Base-by-base conservation (phyloP, 2,888 invertebrate genomes). In the Frankliniella intonsa region DNA sequence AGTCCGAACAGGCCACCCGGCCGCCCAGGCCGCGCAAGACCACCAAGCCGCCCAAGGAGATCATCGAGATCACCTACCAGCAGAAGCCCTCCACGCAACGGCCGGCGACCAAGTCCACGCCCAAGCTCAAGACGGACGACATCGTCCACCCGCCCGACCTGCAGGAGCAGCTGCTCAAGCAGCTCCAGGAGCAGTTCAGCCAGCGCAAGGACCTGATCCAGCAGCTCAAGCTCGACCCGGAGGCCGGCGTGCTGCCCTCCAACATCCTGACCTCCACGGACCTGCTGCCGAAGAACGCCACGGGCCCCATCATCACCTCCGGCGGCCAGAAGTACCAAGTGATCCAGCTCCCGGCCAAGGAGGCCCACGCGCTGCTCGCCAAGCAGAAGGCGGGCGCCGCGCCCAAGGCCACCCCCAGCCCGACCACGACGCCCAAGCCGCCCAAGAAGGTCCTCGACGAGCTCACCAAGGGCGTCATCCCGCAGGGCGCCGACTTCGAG, bases 401-500 rank as follows among this genome's bases (percentile, higher is more conserved):
- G 51, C 82, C 65, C 55, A 80, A 25, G 80, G 90, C 89, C 49
- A 88, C 90, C 81, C 87, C 88, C 11, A 87, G 89, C 1, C 85
- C 87, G 0, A 90, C 90, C 12, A 91, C 92, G 0, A 89, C 91
- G 86, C 87, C 90, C 51, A 90, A 90, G 84, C 94, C 94, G 83
- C 93, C 92, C 50, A 90, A 91, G 84, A 90, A 90, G 27, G 90
- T 94, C 3, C 90, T 95, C 12, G 94, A 95, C 81, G 94, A 95
- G 86, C 87, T 95, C 80, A 94, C 95, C 0, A 94, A 93, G 87
- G 94, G 93, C 0, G 93, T 95, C 0, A 88, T 95, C 83, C 95
- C 95, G 1, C 92, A 93, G 0, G 94, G 93, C 1, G 92, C 94
- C 0, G 93, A 95, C 85, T 95, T 93, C 85, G 95, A 96, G 87